Percentiles rank a stretch among this genome's conserved stretches.
These are phyloP conservation scores for Neoniphon sammara DNA, from an alignment of 2,797 vertebrate genomes.

Conservation along the genomic window DNA sequence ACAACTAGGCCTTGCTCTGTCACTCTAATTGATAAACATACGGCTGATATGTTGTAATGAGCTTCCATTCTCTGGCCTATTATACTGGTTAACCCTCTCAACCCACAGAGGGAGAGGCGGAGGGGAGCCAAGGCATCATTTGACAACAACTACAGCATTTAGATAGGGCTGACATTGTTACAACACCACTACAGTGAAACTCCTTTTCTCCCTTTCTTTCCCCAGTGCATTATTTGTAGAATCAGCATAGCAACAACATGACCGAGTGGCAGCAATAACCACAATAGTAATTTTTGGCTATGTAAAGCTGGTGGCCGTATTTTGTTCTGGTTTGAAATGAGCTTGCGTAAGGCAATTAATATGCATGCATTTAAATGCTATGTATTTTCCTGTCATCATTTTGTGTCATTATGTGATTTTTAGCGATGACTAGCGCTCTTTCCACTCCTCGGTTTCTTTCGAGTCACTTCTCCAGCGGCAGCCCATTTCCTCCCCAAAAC, in stretches of 20 bases:
- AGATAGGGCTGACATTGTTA: slow-evolving; percentile 63
- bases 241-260: slow-evolving; percentile 8
- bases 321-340: not conserved
- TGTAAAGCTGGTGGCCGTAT: not conserved
- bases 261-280: not conserved
- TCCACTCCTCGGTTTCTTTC: slow-evolving; percentile 16
- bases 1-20: slow-evolving; percentile 64
- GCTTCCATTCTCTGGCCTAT: slow-evolving; percentile 75
- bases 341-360: slow-evolving; percentile 5
- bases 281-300: slow-evolving; percentile 6
- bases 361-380: slow-evolving; percentile 10
- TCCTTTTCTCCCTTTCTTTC: slow-evolving; percentile 11
- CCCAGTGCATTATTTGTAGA: slow-evolving; percentile 46
- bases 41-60: slow-evolving; percentile 80
- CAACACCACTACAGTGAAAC: slow-evolving; percentile 37
- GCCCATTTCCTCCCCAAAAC: slow-evolving; percentile 46
- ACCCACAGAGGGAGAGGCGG: slow-evolving; percentile 55
- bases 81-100: slow-evolving; percentile 80
- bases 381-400: slow-evolving; percentile 13
- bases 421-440: slow-evolving; percentile 43
- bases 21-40: slow-evolving; percentile 80
- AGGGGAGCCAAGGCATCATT: slow-evolving; percentile 55
- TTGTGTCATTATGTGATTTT: slow-evolving; percentile 41
- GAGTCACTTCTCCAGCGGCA: slow-evolving; percentile 28
- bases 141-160: slow-evolving; percentile 75